Evolutionary conservation across 2,113 vertebrate species (phyloP).

Genomic region (Oreochromis aureus): DNA sequence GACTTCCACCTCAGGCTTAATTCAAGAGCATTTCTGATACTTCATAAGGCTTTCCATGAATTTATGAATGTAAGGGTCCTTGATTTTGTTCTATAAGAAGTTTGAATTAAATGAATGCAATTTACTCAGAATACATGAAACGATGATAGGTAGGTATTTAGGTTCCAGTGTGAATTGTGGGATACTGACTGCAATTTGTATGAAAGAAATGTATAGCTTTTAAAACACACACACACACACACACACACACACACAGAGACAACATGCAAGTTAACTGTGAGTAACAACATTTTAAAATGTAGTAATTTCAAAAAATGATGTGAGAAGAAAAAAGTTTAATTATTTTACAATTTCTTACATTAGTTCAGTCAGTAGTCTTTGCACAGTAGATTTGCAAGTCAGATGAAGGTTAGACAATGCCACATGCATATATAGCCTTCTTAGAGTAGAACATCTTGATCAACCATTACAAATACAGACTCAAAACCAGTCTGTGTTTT

Average conservation of each 20-base stretch:
- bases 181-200: neutral
- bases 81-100: neutral
- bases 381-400: neutral
- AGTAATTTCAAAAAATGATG: neutral
- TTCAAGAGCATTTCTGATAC: neutral
- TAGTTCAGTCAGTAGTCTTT: neutral
- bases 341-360: neutral
- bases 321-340: neutral
- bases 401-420: neutral
- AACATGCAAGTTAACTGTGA: neutral
- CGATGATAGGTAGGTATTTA: neutral
- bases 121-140: neutral
- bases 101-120: neutral
- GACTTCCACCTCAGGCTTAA: neutral
- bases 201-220: neutral
- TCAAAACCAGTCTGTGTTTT: neutral
- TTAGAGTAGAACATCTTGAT: neutral
- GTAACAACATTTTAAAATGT: neutral
- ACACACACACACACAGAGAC: neutral
- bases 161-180: neutral
- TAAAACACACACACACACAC: neutral
- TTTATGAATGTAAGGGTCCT: neutral
- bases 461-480: neutral
- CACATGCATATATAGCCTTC: neutral
- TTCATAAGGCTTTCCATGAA: neutral